Conservation (phyloP, 2,888 invertebrate genomes). For the Epinotia bilunana region DNA sequence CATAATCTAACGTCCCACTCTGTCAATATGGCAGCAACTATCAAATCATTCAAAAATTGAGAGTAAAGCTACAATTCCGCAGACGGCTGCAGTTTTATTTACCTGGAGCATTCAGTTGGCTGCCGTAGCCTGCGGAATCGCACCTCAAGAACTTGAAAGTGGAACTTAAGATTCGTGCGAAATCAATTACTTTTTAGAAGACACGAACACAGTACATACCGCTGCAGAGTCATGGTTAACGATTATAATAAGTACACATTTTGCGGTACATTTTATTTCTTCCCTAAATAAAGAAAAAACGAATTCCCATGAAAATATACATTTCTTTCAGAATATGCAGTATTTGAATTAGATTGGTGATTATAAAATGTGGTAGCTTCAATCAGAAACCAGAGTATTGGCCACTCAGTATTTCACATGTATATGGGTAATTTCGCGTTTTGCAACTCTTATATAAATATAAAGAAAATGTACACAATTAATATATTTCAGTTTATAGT, state of each 20-base stretch:
- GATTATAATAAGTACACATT: constrained; percentile 7
- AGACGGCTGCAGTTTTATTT: not conserved
- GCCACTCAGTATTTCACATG: not conserved
- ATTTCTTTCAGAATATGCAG: no score
- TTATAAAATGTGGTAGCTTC: not conserved
- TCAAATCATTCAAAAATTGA: not conserved
- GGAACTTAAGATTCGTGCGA: not conserved
- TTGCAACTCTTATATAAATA: constrained; percentile 1
- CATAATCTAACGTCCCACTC: not conserved
- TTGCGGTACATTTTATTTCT: not conserved
- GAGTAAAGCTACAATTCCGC: constrained; percentile 1
- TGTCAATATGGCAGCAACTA: not conserved
- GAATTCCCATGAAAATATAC: not conserved
- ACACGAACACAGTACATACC: constrained; percentile 55
- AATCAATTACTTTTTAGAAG: constrained; percentile 54
- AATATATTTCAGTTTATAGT: constrained; percentile 2
- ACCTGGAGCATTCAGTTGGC: not conserved
- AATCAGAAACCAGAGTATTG: not conserved
- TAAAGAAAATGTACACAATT: constrained; percentile 1
- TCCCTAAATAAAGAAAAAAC: constrained; percentile 2
- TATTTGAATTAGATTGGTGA: no score
- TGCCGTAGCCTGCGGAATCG: not conserved
- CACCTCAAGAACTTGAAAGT: not conserved
- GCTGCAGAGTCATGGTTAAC: not conserved
- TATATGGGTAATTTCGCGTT: not conserved